Conservation (phyloP, 2,888 invertebrate genomes). For the Globia sparganii region DNA sequence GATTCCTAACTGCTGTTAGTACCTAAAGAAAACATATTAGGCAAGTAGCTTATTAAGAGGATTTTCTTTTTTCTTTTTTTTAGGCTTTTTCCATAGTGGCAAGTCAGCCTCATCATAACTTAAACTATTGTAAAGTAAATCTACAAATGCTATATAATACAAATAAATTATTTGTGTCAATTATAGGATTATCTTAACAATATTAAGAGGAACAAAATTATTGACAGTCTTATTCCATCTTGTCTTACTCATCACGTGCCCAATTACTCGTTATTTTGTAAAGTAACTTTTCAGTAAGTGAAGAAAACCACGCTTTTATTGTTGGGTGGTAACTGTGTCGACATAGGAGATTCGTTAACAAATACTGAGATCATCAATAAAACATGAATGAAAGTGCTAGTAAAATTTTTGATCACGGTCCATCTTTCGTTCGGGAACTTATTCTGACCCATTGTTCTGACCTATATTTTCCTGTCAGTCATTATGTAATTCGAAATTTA, state of each 20-base stretch:
- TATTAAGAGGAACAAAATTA: background rate
- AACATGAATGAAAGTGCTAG: slow-evolving; percentile 42
- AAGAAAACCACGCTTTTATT: background rate
- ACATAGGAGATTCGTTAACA: background rate
- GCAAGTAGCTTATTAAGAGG: background rate
- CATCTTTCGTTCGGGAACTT: slow-evolving; percentile 17
- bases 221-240: background rate
- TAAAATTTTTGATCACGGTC: slow-evolving; percentile 18
- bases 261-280: background rate
- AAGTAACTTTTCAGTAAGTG: background rate
- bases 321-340: background rate
- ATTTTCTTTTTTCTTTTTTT: background rate
- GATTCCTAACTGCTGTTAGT: background rate
- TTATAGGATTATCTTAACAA: background rate
- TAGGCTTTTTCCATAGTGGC: background rate
- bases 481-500: slow-evolving; percentile 35
- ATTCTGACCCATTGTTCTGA: slow-evolving; percentile 25
- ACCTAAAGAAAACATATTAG: background rate
- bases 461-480: slow-evolving; percentile 45
- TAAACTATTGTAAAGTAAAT: background rate
- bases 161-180: background rate
- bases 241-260: no score
- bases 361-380: background rate
- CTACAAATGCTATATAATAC: no score
- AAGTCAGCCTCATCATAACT: background rate